Evolutionary conservation across 2,113 vertebrate genomes (phyloP).

Genomic region (Amphilophus citrinellus): DNA sequence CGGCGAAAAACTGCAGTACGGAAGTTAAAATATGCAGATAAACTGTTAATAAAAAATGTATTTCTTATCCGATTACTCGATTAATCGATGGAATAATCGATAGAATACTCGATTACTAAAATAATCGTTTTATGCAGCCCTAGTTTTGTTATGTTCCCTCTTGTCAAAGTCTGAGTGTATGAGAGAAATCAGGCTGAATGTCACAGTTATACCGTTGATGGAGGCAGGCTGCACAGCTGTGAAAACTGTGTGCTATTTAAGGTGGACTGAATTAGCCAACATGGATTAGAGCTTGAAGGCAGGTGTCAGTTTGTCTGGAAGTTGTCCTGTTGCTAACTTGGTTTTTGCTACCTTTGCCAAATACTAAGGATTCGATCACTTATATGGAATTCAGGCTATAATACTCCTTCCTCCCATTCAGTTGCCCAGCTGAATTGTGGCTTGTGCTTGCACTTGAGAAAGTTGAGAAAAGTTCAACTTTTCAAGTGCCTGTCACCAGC

Average conservation of each 20-base stretch:
- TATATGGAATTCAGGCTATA: neutral
- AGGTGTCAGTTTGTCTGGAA: neutral
- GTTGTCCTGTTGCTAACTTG: neutral
- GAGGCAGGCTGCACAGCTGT: conserved; percentile 30
- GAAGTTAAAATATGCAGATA: too few relatives aligned
- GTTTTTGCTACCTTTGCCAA: neutral
- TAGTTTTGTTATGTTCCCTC: neutral
- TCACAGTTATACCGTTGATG: neutral
- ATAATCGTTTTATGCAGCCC: too few relatives aligned
- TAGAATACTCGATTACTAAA: too few relatives aligned
- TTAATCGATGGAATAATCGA: too few relatives aligned
- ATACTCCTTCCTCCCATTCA: neutral
- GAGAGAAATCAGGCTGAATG: neutral
- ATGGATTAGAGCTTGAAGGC: neutral
- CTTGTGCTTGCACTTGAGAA: neutral
- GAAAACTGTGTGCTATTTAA: conserved; percentile 14
- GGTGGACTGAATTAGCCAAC: neutral
- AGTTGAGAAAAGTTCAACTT: neutral
- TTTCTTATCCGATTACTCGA: too few relatives aligned
- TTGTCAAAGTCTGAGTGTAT: neutral
- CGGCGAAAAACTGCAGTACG: too few relatives aligned
- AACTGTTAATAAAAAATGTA: too few relatives aligned
- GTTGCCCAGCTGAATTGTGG: neutral
- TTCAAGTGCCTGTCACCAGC: neutral
- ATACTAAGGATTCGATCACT: neutral